A percentile compares a stretch with the other conserved stretches of the same genome.
Conservation (phyloP, 2,797 vertebrate species). For the Moxostoma hubbsi region DNA sequence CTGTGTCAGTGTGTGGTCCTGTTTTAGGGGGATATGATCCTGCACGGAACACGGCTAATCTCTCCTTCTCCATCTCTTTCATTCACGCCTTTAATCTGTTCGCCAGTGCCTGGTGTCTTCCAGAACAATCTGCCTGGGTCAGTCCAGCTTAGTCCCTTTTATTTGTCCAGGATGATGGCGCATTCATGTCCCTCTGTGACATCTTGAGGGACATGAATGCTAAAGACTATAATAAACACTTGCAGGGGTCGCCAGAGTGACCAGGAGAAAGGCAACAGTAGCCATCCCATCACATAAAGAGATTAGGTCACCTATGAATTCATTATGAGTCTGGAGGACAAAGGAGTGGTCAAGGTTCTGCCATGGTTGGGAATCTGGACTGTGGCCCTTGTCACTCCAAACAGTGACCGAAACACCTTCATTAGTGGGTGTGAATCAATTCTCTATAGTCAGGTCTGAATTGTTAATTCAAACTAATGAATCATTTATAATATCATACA, state of each 20-base stretch:
- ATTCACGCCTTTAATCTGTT: conserved; percentile 91
- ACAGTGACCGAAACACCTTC: conserved; percentile 25
- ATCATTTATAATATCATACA: not conserved
- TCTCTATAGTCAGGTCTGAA: not conserved
- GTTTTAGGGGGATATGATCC: conserved; percentile 70
- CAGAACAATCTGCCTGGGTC: conserved; percentile 88
- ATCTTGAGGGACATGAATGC: conserved; percentile 94
- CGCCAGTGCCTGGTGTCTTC: conserved; percentile 80
- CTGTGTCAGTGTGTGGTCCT: conserved; percentile 97
- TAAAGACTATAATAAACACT: conserved; percentile 72
- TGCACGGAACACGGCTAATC: conserved; percentile 89
- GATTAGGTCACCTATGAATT: conserved; percentile 77
- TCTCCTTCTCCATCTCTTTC: conserved; percentile 86
- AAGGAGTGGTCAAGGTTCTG: conserved; percentile 53
- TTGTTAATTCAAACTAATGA: not conserved
- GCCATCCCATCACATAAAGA: conserved; percentile 67
- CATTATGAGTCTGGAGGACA: conserved; percentile 70
- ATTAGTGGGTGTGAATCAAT: not conserved
- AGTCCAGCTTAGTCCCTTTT: conserved; percentile 93
- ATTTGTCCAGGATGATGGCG: conserved; percentile 79
- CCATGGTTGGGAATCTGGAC: not conserved
- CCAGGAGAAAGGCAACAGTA: conserved; percentile 62
- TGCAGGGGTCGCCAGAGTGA: conserved; percentile 50
- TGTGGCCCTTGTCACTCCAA: not conserved
- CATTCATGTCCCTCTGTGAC: conserved; percentile 86